Evolutionary conservation across 2,113 vertebrate species (phyloP), one percentile per base, ranked within the genome.

Genomic region (Verasper variegatus): DNA sequence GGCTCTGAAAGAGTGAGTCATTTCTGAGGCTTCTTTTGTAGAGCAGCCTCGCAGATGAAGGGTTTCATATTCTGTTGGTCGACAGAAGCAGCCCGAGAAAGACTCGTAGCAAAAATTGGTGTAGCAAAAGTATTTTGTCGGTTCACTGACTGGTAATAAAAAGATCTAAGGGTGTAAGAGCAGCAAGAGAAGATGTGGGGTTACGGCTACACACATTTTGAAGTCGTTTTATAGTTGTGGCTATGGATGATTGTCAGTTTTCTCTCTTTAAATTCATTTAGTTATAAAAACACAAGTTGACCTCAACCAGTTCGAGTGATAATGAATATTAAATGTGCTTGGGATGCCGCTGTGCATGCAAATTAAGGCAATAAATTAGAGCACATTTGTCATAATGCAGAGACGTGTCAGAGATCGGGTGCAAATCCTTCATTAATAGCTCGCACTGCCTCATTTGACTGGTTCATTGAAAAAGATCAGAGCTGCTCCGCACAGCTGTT

Each of bases 401-500:
- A 61, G 61, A 57, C 59, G 60, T 80, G 45, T 74, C 40, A 52
- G 71, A 74, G 57, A 72, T 3, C 52, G 58, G 26, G 31, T 61
- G 14, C n/a, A 75, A 87, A 83, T 75, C 67, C 60, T 37, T 1
- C 35, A 40, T 42, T 75, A 82, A 87, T 56, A 70, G 61, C 63
- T 70, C 71, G 12, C 49, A 27, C 58, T 68, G 78, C 47, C 27
- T 81, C 67, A 64, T 82, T 81, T 71, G 31, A 81, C 49, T 60
- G 26, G 47, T 68, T 69, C 64, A 74, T 23, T 80, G 62, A 85
- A 74, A 71, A 72, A 81, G 64, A 84, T 80, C 62, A 70, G 59
- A 73, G 58, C 15, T 20, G 57, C 21, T 58, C 58, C 1, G 3
- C 18, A 15, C 62, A 61, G 68, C 69, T 73, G 62, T 81, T 87